These are phyloP conservation scores for Tortrix viridana DNA, from an alignment of 2,888 invertebrate species.

Conservation along the genomic window DNA sequence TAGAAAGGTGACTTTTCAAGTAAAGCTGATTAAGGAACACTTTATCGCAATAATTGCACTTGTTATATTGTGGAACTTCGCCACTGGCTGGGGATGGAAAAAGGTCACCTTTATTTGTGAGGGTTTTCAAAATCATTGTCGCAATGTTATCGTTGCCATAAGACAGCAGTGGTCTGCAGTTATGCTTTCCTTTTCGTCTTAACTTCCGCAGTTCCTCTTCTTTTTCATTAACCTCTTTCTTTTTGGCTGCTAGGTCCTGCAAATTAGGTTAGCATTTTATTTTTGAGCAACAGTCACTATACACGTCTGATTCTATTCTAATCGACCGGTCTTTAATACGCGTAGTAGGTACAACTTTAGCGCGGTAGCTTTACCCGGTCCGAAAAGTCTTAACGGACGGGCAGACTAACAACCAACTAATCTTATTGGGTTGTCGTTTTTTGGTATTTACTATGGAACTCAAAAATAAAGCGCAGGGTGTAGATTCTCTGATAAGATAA, in stretches of 20 bases:
- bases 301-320: no score
- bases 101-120: constrained; percentile 68
- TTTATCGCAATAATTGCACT: constrained; percentile 88
- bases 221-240: constrained; percentile 73
- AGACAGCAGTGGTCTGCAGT: constrained; percentile 60
- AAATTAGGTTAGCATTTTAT: constrained; percentile 41
- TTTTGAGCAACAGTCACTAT: no score
- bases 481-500: no score
- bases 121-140: constrained; percentile 73
- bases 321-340: no score
- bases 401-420: no score
- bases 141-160: constrained; percentile 78
- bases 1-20: constrained; percentile 85
- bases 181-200: constrained; percentile 73
- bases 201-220: constrained; percentile 81
- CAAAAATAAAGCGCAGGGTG: no score
- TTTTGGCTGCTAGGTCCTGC: constrained; percentile 81
- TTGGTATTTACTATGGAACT: no score
- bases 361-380: no score
- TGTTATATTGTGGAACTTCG: constrained; percentile 72
- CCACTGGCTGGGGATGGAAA: constrained; percentile 58
- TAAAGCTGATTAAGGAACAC: constrained; percentile 87
- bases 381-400: no score
- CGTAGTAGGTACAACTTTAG: no score
- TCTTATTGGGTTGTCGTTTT: no score